Percentiles rank a stretch among this genome's conserved stretches.
Evolutionary conservation across 2,797 vertebrate genomes (phyloP).

Genomic region (Gallinago stenura): DNA sequence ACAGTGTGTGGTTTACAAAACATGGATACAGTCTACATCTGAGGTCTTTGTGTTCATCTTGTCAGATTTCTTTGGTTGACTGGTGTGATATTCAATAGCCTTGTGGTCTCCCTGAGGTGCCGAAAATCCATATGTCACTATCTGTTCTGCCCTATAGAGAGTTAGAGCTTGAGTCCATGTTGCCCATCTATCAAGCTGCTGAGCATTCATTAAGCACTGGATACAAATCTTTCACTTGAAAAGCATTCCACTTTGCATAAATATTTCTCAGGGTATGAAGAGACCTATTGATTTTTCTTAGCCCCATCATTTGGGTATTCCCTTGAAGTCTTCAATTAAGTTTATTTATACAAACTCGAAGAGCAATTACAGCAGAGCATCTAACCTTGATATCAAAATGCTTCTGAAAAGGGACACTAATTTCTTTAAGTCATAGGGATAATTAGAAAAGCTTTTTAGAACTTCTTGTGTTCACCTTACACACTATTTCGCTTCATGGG

Average conservation of each 20-base stretch:
- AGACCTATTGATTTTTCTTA: constrained; percentile 10
- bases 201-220: neutral
- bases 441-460: neutral
- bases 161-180: neutral
- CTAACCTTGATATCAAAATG: neutral
- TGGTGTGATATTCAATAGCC: neutral
- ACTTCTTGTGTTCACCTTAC: neutral
- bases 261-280: neutral
- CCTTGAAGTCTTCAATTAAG: constrained; percentile 9
- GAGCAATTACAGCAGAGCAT: neutral
- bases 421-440: neutral
- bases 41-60: neutral
- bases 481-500: neutral
- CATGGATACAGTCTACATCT: neutral
- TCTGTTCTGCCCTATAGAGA: neutral
- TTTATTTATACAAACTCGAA: neutral
- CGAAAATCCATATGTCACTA: neutral
- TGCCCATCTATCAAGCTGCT: neutral
- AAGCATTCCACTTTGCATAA: neutral
- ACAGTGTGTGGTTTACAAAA: neutral
- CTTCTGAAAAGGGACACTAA: neutral
- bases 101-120: neutral
- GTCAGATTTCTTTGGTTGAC: neutral
- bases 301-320: neutral
- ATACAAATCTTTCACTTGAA: neutral